Percentiles rank a stretch among this genome's conserved stretches.
phyloP scores from a whole-genome alignment of 2,888 invertebrate genomes.

The Pelosia muscerda region DNA sequence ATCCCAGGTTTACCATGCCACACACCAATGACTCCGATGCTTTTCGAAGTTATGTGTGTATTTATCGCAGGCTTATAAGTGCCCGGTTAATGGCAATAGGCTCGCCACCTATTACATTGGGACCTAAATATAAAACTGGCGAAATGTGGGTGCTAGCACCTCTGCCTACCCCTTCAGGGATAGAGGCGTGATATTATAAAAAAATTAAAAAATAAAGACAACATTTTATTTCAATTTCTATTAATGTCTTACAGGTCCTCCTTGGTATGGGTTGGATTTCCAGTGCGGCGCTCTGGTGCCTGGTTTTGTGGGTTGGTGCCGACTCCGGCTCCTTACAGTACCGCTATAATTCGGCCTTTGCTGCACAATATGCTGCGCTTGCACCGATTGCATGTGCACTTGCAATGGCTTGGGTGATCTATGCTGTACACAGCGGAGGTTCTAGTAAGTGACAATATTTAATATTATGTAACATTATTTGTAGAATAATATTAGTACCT shows the following conservation, averaged over 20 bases:
- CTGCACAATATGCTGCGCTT: constrained; percentile 89
- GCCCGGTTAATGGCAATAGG: too few relatives aligned
- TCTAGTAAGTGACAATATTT: constrained; percentile 73
- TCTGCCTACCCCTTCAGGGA: too few relatives aligned
- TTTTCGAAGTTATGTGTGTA: too few relatives aligned
- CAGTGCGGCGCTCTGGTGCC: constrained; percentile 72
- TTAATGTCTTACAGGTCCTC: constrained; percentile 70
- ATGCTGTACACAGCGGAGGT: constrained; percentile 86
- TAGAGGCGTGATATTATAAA: too few relatives aligned
- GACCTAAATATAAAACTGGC: too few relatives aligned
- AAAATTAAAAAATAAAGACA: too few relatives aligned
- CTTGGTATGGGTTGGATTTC: constrained; percentile 85
- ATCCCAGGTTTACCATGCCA: too few relatives aligned
- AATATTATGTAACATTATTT: not conserved
- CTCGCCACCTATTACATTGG: too few relatives aligned
- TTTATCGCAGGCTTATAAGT: too few relatives aligned
- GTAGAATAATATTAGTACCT: not conserved
- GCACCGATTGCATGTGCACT: constrained; percentile 88
- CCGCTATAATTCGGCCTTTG: constrained; percentile 87
- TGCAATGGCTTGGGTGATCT: constrained; percentile 89
- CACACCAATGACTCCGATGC: too few relatives aligned
- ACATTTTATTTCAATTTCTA: not conserved
- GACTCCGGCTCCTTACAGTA: constrained; percentile 87
- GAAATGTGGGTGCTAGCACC: too few relatives aligned
- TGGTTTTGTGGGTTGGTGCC: constrained; percentile 88